Conservation (phyloP, 2,888 invertebrate species). For the Melitaea athalia region DNA sequence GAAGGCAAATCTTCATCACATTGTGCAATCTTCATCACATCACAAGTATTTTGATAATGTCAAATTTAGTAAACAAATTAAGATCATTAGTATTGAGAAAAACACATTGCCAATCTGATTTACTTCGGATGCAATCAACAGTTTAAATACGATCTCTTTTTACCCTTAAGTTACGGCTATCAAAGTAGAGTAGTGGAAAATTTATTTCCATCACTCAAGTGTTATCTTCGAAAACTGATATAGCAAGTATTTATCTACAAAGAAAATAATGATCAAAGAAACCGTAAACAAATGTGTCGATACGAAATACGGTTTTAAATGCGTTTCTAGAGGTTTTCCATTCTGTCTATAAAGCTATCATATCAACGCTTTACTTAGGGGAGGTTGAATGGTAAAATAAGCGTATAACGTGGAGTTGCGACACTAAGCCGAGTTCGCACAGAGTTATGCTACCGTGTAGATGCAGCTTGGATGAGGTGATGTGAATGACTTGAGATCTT, state of each 20-base stretch:
- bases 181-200: no score
- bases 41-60: no score
- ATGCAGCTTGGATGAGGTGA: slow-evolving; percentile 14
- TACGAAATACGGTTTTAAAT: slow-evolving; percentile 1
- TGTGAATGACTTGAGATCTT: neutral
- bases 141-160: no score
- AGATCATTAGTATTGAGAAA: no score
- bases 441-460: slow-evolving; percentile 14
- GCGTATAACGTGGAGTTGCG: slow-evolving; percentile 17
- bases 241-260: neutral
- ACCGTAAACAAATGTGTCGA: neutral
- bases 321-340: slow-evolving; percentile 6
- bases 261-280: neutral
- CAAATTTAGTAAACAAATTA: no score
- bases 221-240: neutral
- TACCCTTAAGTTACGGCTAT: no score
- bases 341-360: slow-evolving; percentile 18
- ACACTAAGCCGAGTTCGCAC: slow-evolving; percentile 24
- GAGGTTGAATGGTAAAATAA: slow-evolving; percentile 17
- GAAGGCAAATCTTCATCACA: no score
- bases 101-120: no score
- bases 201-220: neutral
- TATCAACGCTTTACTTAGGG: slow-evolving; percentile 13
- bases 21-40: no score
- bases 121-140: no score